Base-by-base conservation (phyloP, 2,797 vertebrate genomes). In the Pseudomugil tenellus region DNA sequence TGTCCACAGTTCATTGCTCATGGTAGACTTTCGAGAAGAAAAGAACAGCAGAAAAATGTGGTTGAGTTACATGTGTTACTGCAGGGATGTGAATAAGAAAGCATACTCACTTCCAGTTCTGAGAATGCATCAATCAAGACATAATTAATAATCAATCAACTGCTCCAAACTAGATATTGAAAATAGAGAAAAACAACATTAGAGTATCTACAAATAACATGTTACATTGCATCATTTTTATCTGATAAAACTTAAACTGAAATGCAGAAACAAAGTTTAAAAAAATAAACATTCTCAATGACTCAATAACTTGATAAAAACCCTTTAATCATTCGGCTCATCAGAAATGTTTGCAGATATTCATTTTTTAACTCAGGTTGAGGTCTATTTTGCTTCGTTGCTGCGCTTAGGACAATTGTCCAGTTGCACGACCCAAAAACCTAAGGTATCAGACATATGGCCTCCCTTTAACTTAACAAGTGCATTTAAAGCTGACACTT, bases 1-100 rank as follows among this genome's bases (percentile, higher is more conserved):
- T 72, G 57, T 57, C 63, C 41, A 34, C 46, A 19, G 28, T 63
- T 60, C 46, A 26, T 34, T 48, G 37, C 49, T 37, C 12, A 54
- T 32, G 32, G 25, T 43, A 8, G 41, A 43, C 41, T 9, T 65
- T 26, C 39, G 26, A 53, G 13, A 49, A 26, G 17, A 7, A 61
- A 2, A 6, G 39, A 35, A 35, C 26, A 26, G 19, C 6, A 55
- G 4, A 49, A 0, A 4, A 25, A 67, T 25, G 37, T 57, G 29
- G 4, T 70, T 67, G n/a, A 21, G 37, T 53, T 67, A 25, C 58
- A 29, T 0, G 21, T 57, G 19, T 35, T 56, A 21, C 1, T 63
- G 63, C 57, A 70, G 17, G 12, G 25, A 39, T 64, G 49, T 26
- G 23, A 25, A 25, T 5, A 17, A 52, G 25, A 26, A 28, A 16